phyloP scores from a whole-genome alignment of 2,113 vertebrate genomes.

The Rattus rattus region DNA sequence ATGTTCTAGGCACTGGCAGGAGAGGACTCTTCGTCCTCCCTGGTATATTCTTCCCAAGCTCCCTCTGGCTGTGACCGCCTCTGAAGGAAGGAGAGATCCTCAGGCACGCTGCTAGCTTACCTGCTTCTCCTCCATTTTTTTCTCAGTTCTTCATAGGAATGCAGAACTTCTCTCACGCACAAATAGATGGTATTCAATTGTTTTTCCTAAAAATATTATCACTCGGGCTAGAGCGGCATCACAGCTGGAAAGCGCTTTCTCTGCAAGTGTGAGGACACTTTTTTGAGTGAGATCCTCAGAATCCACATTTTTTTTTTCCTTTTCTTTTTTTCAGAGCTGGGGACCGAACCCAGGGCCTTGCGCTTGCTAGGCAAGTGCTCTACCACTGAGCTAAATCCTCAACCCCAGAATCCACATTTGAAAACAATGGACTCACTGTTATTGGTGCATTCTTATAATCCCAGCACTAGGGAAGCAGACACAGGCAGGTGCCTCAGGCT shows the following conservation, averaged over 20 bases:
- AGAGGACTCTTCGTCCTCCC: neutral
- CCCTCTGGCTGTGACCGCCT: neutral
- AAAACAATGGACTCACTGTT: neutral
- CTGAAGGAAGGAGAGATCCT: neutral
- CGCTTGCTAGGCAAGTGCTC: too few species aligned
- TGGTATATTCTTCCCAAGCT: neutral
- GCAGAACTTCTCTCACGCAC: neutral
- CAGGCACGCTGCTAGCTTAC: neutral
- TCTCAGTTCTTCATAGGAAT: neutral
- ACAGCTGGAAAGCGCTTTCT: neutral
- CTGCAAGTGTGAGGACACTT: neutral
- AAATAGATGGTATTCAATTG: neutral
- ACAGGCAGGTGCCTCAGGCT: neutral
- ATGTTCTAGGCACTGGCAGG: neutral
- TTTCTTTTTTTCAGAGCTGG: too few species aligned
- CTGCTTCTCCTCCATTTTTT: too few species aligned
- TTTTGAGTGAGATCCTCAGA: neutral
- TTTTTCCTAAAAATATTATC: conserved; percentile 21
- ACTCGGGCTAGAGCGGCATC: neutral
- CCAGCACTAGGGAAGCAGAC: neutral
- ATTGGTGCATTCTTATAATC: neutral
- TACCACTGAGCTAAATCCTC: too few species aligned
- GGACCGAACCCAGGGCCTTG: too few species aligned
- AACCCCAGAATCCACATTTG: neutral
- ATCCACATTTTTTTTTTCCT: too few species aligned